Evolutionary conservation across 2,113 vertebrate genomes (phyloP).

Genomic region (Syngnathus scovelli): DNA sequence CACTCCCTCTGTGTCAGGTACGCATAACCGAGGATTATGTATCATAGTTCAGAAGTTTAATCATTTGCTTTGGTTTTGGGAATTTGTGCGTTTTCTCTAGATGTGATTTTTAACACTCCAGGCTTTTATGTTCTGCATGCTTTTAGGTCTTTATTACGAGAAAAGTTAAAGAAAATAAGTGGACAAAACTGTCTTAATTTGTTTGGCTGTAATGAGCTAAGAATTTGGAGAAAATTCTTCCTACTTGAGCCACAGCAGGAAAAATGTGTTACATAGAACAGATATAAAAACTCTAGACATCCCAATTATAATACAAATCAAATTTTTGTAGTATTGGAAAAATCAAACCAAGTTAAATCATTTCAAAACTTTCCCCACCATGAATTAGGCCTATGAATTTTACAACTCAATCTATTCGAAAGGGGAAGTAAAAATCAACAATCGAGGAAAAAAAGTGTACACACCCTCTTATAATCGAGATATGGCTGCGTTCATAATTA

Average conservation of each 20-base stretch:
- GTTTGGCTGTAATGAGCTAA: no score
- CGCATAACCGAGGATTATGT: conserved; percentile 47
- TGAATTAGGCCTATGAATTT: background rate
- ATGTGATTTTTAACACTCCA: background rate
- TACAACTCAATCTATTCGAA: background rate
- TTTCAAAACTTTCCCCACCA: background rate
- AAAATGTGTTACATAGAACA: background rate
- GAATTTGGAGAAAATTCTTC: background rate
- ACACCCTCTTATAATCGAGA: no score
- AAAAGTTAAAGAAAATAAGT: background rate
- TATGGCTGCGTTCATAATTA: no score
- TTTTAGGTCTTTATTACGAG: background rate
- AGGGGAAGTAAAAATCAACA: no score
- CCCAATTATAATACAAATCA: background rate
- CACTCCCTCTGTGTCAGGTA: conserved; percentile 76
- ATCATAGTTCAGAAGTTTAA: conserved; percentile 16
- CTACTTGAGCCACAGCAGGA: background rate
- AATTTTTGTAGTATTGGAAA: background rate
- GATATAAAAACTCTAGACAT: background rate
- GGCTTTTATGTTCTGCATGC: background rate
- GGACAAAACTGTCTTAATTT: background rate
- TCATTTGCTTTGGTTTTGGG: background rate
- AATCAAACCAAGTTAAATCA: background rate
- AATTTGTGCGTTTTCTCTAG: background rate
- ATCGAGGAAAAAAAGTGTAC: no score